Percentiles rank a stretch among this genome's conserved stretches.
phyloP scores from a whole-genome alignment of 2,113 vertebrate species.

The Trinectes maculatus region DNA sequence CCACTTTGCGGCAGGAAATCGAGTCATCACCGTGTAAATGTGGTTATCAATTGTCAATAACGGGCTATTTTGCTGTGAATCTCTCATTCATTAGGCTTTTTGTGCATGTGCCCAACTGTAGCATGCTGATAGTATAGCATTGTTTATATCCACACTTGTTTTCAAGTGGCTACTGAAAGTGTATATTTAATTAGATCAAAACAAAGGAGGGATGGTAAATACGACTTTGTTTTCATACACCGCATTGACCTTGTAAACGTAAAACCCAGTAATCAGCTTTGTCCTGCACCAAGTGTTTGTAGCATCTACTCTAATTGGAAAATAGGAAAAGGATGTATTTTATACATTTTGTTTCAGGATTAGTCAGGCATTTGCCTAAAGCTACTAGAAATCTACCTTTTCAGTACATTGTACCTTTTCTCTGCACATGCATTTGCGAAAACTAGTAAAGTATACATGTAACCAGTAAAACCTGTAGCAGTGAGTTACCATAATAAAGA shows the following conservation, averaged over 20 bases:
- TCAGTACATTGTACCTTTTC: not conserved
- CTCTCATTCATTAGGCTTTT: not conserved
- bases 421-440: not conserved
- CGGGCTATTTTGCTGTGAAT: not conserved
- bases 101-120: not conserved
- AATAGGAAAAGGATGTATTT: no score
- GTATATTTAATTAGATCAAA: no score
- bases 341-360: no score
- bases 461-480: not conserved
- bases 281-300: no score
- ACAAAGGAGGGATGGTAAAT: no score
- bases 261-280: no score
- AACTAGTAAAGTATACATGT: not conserved
- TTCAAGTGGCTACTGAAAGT: no score
- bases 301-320: no score
- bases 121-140: slow-evolving; percentile 1
- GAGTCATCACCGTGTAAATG: slow-evolving; percentile 20
- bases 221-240: no score
- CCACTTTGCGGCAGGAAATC: slow-evolving; percentile 5
- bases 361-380: not conserved
- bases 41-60: slow-evolving; percentile 5
- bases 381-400: not conserved
- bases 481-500: not conserved
- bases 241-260: no score
- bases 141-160: no score